These are phyloP conservation scores for Archocentrus centrarchus DNA, from an alignment of 2,113 vertebrate genomes.

Conservation along the genomic window DNA sequence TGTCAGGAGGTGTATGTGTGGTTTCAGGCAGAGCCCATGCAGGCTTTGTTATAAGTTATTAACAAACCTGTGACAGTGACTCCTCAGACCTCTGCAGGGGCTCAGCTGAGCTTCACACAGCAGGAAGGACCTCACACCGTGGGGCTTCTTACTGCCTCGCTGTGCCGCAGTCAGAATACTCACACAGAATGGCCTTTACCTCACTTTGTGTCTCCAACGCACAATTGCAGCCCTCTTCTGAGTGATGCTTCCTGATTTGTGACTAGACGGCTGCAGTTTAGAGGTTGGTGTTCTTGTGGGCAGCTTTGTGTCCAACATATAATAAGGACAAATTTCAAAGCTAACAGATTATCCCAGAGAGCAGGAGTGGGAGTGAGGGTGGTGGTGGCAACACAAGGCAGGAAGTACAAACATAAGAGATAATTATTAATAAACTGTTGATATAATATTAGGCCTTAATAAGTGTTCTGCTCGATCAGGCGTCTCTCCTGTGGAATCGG, in stretches of 20 bases:
- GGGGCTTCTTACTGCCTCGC: neutral
- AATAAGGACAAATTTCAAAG: no score
- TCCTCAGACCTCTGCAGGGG: slow-evolving; percentile 6
- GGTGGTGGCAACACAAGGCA: neutral
- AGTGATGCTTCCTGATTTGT: neutral
- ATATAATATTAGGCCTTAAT: neutral
- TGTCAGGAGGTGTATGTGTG: neutral
- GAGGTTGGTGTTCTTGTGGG: neutral
- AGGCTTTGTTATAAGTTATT: slow-evolving; percentile 44
- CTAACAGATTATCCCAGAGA: neutral
- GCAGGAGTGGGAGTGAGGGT: neutral
- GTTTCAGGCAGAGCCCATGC: neutral
- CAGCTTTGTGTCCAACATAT: neutral
- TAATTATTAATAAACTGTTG: neutral
- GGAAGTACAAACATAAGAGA: neutral
- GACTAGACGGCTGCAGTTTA: neutral
- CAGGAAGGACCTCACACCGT: neutral
- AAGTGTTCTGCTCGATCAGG: neutral
- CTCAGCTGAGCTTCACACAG: slow-evolving; percentile 5
- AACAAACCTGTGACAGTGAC: slow-evolving; percentile 19
- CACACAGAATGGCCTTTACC: neutral
- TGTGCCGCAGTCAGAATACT: neutral
- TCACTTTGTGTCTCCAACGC: neutral
- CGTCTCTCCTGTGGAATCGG: neutral
- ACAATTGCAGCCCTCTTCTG: neutral